phyloP scores from a whole-genome alignment of 2,113 vertebrate species.

The Podocnemis expansa region DNA sequence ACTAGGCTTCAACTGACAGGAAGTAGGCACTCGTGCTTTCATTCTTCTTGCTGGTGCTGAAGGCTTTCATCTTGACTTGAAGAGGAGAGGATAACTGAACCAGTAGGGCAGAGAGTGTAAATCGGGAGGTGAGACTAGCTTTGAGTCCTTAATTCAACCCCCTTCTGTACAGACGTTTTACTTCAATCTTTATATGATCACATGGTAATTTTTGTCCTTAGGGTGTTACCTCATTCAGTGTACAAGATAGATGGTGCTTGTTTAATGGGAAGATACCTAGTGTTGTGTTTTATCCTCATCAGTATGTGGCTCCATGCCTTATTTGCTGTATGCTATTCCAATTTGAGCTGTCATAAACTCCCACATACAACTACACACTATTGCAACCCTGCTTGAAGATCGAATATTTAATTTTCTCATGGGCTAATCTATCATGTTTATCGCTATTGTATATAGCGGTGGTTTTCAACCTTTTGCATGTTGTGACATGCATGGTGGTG shows the following conservation, averaged over 20 bases:
- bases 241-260: background rate
- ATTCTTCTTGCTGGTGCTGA: background rate
- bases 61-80: background rate
- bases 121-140: background rate
- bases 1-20: background rate
- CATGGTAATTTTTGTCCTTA: too few relatives aligned
- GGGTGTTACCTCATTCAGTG: background rate
- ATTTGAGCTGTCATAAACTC: background rate
- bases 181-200: background rate
- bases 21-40: background rate
- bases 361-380: background rate
- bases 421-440: background rate
- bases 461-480: too few relatives aligned
- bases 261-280: background rate
- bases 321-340: background rate
- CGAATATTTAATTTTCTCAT: background rate
- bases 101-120: background rate
- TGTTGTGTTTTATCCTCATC: background rate
- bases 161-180: background rate
- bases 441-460: background rate
- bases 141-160: background rate
- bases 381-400: background rate
- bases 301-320: background rate
- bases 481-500: too few relatives aligned
- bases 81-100: background rate